phyloP scores from a whole-genome alignment of 2,797 vertebrate genomes.

The Tarsius wallacei region DNA sequence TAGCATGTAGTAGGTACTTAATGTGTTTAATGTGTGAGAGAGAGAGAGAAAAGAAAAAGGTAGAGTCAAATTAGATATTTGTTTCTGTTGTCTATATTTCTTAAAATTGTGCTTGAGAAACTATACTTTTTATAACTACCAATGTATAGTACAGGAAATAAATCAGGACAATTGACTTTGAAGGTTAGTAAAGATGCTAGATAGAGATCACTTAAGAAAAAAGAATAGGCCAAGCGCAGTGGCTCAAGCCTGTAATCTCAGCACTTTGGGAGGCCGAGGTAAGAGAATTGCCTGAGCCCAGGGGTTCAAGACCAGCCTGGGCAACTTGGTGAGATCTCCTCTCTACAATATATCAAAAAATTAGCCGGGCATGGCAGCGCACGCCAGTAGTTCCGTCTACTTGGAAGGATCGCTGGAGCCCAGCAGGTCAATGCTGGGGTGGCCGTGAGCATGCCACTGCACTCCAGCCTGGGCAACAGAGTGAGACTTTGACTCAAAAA shows the following conservation, averaged over 20 bases:
- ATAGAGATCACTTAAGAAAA: background rate
- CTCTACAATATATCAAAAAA: too few relatives aligned
- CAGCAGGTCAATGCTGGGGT: too few relatives aligned
- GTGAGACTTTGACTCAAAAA: too few relatives aligned
- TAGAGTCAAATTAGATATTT: background rate
- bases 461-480: background rate
- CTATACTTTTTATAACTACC: slow-evolving; percentile 10
- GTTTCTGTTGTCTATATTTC: background rate
- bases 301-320: too few relatives aligned
- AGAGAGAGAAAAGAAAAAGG: background rate
- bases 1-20: background rate
- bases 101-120: slow-evolving; percentile 26
- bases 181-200: background rate
- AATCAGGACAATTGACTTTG: background rate
- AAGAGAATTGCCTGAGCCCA: too few relatives aligned
- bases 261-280: too few relatives aligned
- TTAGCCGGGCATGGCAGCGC: too few relatives aligned
- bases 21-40: background rate
- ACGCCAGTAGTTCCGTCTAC: background rate
- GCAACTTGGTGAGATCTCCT: too few relatives aligned
- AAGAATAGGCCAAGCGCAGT: background rate
- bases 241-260: too few relatives aligned
- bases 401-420: too few relatives aligned
- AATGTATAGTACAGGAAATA: background rate
- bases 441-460: too few relatives aligned